Base-by-base conservation (phyloP, 30 jellyfish, hydroid and myxozoan species). In the Aurelia sp. region DNA sequence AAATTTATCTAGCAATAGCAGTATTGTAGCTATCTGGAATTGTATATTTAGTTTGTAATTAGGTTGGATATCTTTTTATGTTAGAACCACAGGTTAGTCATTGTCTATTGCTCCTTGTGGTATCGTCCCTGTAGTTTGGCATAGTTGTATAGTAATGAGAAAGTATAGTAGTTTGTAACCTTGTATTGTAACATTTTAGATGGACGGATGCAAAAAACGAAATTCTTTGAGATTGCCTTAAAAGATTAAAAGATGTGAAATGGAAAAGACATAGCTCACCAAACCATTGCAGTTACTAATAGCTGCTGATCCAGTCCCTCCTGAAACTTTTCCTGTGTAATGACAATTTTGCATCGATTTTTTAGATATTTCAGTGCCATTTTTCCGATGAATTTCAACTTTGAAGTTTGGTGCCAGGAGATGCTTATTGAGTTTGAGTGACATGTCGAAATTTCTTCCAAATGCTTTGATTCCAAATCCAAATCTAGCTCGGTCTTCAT, bases 371-470 rank as follows among this genome's bases (percentile, higher is more conserved):
- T 67, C 85, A 19, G 96, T 78, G 60, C 98, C 96, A 74, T 88
- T 93, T 64, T 78, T 50, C 40, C 96, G 89, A 71, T 73, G 79
- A 47, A 82, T 74, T 81, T 93, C 98, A 13, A 93, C 55, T 63
- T 93, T 87, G 85, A 93, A 93, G 78, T 93, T 93, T 44, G 97
- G 98, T 13, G 90, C 94, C 48, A 93, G 74, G 73, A 93, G 87
- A 58, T 77, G 64, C 62, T 87, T 84, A 76, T 93, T 93, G 74
- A 69, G 78, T 23, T 97, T 58, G 40, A 93, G 79, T 50, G 90
- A 74, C 53, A 93, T 79, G 67, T 87, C 84, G 81, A 82, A 83
- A 66, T 74, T 69, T 70, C 88, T 73, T 52, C 92, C 96, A 78
- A 74, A 87, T 76, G 98, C 98, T 31, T 93, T 50, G 82, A 93